Conservation (phyloP, 2,113 vertebrate species). For the Vulpes lagopus region DNA sequence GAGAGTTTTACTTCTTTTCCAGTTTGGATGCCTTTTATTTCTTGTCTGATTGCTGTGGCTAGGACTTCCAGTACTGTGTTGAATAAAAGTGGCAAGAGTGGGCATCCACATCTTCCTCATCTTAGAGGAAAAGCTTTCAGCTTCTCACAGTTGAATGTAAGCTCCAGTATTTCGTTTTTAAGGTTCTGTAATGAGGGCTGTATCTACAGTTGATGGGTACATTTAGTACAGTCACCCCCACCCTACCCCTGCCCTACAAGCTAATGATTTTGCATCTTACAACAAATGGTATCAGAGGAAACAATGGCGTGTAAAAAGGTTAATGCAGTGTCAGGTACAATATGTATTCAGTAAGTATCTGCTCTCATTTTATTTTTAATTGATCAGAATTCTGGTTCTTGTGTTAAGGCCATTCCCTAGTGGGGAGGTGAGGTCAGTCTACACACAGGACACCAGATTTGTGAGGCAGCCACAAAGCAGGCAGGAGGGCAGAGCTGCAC, state of each 20-base stretch:
- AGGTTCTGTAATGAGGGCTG: not conserved
- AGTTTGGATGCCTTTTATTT: not conserved
- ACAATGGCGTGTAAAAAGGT: not conserved
- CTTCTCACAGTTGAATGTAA: not conserved
- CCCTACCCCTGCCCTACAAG: not conserved
- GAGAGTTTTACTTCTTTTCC: not conserved
- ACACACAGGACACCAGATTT: not conserved
- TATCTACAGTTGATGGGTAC: not conserved
- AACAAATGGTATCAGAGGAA: not conserved
- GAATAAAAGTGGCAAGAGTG: not conserved
- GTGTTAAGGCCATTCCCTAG: not conserved
- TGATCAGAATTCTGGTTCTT: not conserved
- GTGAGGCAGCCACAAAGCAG: not conserved
- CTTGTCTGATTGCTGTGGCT: not conserved
- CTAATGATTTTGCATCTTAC: not conserved
- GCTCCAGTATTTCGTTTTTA: not conserved
- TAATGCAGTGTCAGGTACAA: not conserved
- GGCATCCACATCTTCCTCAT: not conserved
- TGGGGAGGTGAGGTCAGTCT: not conserved
- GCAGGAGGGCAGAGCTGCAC: not conserved
- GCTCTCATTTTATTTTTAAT: not conserved
- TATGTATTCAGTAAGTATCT: not conserved
- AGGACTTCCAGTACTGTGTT: not conserved
- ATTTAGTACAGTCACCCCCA: not conserved
- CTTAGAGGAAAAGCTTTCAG: not conserved